Conservation (phyloP, 2,113 vertebrate species). For the Platysternon megacephalum region DNA sequence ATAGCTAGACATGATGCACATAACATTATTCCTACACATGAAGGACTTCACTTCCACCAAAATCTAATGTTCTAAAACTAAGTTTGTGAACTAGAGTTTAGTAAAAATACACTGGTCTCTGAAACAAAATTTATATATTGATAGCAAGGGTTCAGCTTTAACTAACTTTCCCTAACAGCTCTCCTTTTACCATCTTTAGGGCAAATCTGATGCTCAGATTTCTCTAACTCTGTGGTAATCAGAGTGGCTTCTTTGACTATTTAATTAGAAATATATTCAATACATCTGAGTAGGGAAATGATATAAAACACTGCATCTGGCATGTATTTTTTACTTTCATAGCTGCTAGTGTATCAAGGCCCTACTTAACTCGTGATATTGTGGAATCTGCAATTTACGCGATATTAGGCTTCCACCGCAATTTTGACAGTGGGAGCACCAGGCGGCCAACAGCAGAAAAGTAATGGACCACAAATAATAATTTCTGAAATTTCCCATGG, state of each 20-base stretch:
- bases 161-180: not conserved
- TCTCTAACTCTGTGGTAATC: not conserved
- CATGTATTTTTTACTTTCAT: not conserved
- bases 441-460: not conserved
- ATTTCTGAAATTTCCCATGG: not conserved
- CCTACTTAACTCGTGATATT: not conserved
- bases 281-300: not conserved
- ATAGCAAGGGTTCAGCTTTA: not conserved
- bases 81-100: not conserved
- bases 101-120: too few relatives aligned
- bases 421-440: not conserved
- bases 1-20: not conserved
- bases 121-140: not conserved
- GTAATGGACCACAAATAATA: not conserved
- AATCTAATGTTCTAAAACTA: not conserved
- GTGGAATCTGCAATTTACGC: not conserved
- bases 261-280: not conserved
- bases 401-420: not conserved
- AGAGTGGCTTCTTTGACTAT: not conserved
- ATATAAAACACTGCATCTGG: not conserved
- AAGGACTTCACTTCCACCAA: not conserved
- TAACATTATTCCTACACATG: not conserved
- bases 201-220: not conserved
- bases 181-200: not conserved
- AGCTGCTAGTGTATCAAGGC: not conserved